Percentiles rank a stretch among this genome's conserved stretches.
phyloP scores from a whole-genome alignment of 2,113 vertebrate genomes.

The Aegypius monachus region DNA sequence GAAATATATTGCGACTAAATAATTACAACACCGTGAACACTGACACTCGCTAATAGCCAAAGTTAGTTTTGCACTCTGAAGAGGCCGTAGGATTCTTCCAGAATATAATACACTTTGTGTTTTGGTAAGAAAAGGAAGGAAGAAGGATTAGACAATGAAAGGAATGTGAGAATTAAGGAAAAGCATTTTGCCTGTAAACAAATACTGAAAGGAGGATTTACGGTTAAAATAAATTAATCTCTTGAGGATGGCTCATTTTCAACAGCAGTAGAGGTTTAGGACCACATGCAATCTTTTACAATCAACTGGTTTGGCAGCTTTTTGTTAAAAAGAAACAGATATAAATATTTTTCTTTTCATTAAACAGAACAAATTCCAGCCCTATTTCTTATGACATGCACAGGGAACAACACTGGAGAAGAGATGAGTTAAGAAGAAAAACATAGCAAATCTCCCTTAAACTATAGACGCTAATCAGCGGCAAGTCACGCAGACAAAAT shows the following conservation, averaged over 20 bases:
- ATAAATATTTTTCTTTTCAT: constrained; percentile 64
- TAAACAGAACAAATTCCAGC: constrained; percentile 58
- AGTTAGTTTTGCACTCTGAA: constrained; percentile 16
- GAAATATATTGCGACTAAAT: neutral
- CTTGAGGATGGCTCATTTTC: constrained; percentile 44
- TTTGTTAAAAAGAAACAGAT: constrained; percentile 58
- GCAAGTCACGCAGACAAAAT: neutral
- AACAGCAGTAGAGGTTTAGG: constrained; percentile 12
- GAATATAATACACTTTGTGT: constrained; percentile 14
- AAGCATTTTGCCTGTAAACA: constrained; percentile 43
- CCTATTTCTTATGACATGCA: neutral
- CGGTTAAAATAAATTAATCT: constrained; percentile 32
- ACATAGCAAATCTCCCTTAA: neutral
- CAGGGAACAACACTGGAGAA: neutral
- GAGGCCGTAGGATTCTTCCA: neutral
- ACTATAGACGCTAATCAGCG: neutral
- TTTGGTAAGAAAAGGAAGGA: constrained; percentile 33
- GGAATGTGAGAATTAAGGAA: constrained; percentile 46
- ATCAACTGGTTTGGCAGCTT: neutral
- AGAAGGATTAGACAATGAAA: constrained; percentile 48
- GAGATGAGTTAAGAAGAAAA: neutral
- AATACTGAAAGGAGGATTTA: constrained; percentile 50
- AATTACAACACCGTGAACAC: neutral
- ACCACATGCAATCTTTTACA: constrained; percentile 42
- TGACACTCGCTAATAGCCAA: neutral